A percentile compares a stretch with the other conserved stretches of the same genome.
Evolutionary conservation across 2,113 vertebrate species (phyloP).

Genomic region (Procavia capensis): DNA sequence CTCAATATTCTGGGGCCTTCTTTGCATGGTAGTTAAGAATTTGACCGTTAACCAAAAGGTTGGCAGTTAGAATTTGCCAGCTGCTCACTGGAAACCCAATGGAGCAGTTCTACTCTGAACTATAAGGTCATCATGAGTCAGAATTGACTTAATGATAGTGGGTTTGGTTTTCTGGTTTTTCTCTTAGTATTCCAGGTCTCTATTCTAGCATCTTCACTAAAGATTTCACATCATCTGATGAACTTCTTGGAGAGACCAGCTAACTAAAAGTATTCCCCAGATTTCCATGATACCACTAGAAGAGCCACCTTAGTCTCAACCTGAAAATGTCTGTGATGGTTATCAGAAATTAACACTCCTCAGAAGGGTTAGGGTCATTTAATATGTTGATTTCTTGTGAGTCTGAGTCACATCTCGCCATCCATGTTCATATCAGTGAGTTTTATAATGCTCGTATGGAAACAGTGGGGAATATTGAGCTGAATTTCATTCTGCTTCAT

Average conservation of each 20-base stretch:
- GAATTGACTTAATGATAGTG: no score
- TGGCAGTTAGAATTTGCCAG: no score
- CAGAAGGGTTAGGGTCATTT: not conserved
- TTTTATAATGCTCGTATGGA: conserved; percentile 56
- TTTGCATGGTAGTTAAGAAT: no score
- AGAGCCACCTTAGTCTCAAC: not conserved
- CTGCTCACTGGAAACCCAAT: no score
- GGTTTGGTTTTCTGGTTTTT: no score
- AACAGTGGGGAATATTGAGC: conserved; percentile 66
- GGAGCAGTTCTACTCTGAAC: no score
- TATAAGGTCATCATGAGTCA: no score
- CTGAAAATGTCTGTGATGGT: not conserved
- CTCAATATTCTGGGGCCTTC: not conserved
- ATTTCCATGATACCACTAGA: not conserved
- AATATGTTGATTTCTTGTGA: not conserved
- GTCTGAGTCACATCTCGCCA: conserved; percentile 26
- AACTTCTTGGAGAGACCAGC: not conserved
- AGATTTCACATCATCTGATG: not conserved
- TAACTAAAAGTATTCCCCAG: not conserved
- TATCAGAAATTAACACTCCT: not conserved
- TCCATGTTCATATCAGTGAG: conserved; percentile 38
- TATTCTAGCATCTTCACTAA: not conserved
- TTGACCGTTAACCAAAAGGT: no score
- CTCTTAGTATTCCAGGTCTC: not conserved
- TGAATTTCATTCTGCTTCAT: conserved; percentile 68